Conservation (phyloP, 2,797 vertebrate species). For the Tympanoctomys barrerae region DNA sequence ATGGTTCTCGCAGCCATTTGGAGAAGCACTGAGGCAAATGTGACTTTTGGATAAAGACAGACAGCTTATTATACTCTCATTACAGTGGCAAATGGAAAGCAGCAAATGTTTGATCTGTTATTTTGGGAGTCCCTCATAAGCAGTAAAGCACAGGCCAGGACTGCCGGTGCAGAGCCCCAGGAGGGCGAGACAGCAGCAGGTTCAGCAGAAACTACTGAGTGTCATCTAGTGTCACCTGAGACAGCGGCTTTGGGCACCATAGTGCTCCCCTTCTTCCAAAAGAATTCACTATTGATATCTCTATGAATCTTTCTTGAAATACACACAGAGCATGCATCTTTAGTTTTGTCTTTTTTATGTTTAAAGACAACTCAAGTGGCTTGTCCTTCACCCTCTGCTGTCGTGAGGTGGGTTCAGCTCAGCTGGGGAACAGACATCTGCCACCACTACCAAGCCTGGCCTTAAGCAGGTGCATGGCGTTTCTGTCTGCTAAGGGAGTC, state of each 20-base stretch:
- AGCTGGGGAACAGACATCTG: background rate
- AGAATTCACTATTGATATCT: background rate
- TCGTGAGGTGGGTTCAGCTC: background rate
- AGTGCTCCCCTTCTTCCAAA: background rate
- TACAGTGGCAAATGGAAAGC: constrained; percentile 44
- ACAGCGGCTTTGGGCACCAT: background rate
- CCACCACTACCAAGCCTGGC: background rate
- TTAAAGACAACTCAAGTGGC: background rate
- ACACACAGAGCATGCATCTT: background rate
- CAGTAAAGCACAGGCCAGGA: background rate
- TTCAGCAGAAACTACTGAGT: background rate
- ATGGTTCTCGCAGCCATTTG: background rate
- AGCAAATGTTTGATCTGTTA: constrained; percentile 54
- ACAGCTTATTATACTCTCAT: constrained; percentile 56
- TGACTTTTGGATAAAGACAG: constrained; percentile 61
- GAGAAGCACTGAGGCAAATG: constrained; percentile 50
- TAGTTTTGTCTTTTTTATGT: constrained; percentile 7
- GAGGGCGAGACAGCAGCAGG: background rate
- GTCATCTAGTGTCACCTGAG: background rate
- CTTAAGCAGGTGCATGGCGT: background rate
- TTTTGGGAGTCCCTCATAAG: background rate
- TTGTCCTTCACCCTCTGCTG: background rate
- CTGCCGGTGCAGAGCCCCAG: no score
- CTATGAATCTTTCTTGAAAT: background rate
- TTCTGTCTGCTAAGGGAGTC: background rate